Conservation (phyloP, 1,140 invertebrate genomes). For the Geopemphigus sp. region DNA sequence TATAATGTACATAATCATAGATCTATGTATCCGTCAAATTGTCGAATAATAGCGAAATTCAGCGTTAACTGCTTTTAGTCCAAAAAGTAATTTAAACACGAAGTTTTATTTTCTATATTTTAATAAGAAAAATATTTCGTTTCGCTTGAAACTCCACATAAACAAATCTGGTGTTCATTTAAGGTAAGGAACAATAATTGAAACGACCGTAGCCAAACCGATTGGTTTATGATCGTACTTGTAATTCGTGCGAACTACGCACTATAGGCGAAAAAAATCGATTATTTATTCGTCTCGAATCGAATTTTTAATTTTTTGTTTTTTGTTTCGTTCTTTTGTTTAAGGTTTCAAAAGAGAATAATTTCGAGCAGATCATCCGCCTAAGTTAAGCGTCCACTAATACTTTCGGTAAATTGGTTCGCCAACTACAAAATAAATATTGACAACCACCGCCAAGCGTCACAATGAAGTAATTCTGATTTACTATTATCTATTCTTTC, state of each 20-base stretch:
- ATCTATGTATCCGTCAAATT: no score
- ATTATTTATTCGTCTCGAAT: neutral
- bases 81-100: neutral
- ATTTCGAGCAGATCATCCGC: neutral
- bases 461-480: constrained; percentile 19
- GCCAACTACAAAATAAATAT: constrained; percentile 11
- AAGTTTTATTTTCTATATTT: neutral
- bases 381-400: constrained; percentile 23
- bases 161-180: neutral
- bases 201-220: neutral
- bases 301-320: neutral
- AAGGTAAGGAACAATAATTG: neutral
- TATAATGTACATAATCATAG: no score
- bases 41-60: no score
- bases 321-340: neutral
- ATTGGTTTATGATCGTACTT: neutral
- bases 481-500: neutral
- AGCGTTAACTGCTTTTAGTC: no score
- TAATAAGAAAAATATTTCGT: neutral
- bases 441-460: constrained; percentile 15
- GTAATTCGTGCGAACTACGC: neutral
- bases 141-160: neutral
- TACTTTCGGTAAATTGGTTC: constrained; percentile 17
- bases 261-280: neutral
- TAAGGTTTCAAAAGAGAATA: neutral